A percentile compares a stretch with the other conserved stretches of the same genome.
Conservation (phyloP, 2,888 invertebrate genomes). For the Ceratothoa steindachneri region DNA sequence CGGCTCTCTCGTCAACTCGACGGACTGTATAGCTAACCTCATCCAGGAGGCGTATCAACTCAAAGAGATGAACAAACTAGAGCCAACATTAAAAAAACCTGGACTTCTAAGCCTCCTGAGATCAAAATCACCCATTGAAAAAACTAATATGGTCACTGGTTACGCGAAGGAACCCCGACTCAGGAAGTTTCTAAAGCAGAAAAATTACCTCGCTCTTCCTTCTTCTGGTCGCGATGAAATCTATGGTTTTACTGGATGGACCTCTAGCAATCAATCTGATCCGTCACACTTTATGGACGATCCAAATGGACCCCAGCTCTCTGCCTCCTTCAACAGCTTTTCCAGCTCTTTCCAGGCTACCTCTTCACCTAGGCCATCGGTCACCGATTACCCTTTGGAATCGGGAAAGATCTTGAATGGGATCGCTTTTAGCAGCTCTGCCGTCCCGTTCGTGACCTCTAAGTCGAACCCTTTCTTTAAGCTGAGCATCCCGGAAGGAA, state of each 20-base stretch:
- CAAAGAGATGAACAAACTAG: background rate
- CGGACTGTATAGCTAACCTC: background rate
- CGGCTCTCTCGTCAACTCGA: background rate
- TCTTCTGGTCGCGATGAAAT: background rate
- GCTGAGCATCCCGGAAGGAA: background rate
- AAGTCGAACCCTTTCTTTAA: background rate
- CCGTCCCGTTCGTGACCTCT: background rate
- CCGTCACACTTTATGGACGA: background rate
- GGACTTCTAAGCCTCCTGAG: background rate
- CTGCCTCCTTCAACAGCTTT: background rate
- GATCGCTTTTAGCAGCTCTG: background rate
- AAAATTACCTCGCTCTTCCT: background rate
- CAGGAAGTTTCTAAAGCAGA: background rate
- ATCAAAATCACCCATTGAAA: background rate
- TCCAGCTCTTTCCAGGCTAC: background rate
- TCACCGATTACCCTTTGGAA: background rate
- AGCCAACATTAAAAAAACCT: background rate
- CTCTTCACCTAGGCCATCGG: background rate
- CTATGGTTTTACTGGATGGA: slow-evolving; percentile 3
- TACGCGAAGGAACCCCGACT: background rate
- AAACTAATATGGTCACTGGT: background rate
- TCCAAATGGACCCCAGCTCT: background rate
- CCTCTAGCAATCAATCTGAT: background rate
- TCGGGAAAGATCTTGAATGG: background rate
- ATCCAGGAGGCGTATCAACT: slow-evolving; percentile 2